A percentile compares a stretch with the other conserved stretches of the same genome.
Evolutionary conservation across 2,113 vertebrate genomes (phyloP).

Genomic region (Aythya baeri): DNA sequence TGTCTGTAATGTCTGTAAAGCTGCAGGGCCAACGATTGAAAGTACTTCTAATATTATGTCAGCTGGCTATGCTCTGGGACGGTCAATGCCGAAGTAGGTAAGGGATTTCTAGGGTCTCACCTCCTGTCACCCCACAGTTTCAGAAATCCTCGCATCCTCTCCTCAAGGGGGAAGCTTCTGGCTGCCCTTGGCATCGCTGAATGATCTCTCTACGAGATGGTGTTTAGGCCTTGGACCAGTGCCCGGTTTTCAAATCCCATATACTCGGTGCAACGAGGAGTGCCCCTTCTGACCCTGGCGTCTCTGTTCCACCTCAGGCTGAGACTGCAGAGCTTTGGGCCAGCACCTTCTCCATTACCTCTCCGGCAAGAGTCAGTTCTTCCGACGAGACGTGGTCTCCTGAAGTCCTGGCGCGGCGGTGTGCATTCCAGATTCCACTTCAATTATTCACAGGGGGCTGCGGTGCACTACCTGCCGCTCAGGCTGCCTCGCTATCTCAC

Average conservation of each 20-base stretch:
- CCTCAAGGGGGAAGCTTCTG: conserved; percentile 16
- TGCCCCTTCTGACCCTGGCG: not conserved
- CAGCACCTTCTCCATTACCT: conserved; percentile 68
- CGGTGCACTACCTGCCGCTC: conserved; percentile 27
- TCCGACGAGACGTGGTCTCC: conserved; percentile 46
- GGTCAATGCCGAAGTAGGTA: not conserved
- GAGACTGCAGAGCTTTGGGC: conserved; percentile 16
- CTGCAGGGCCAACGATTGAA: not conserved
- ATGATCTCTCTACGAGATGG: not conserved
- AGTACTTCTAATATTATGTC: not conserved
- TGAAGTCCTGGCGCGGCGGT: not conserved
- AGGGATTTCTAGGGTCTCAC: not conserved
- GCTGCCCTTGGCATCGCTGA: not conserved
- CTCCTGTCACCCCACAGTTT: not conserved
- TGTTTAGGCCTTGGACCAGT: not conserved
- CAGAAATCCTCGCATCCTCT: conserved; percentile 20
- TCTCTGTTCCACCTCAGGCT: not conserved
- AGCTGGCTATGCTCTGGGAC: not conserved
- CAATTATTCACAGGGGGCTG: conserved; percentile 68
- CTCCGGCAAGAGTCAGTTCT: conserved; percentile 54
- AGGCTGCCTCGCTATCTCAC: conserved; percentile 32
- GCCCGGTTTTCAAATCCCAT: conserved; percentile 31
- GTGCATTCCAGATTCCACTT: conserved; percentile 78
- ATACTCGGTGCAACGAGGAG: not conserved
- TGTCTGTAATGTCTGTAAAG: not conserved